phyloP scores from a whole-genome alignment of 37 sponge, comb jelly and placozoan species.

The Geodia barretti region DNA sequence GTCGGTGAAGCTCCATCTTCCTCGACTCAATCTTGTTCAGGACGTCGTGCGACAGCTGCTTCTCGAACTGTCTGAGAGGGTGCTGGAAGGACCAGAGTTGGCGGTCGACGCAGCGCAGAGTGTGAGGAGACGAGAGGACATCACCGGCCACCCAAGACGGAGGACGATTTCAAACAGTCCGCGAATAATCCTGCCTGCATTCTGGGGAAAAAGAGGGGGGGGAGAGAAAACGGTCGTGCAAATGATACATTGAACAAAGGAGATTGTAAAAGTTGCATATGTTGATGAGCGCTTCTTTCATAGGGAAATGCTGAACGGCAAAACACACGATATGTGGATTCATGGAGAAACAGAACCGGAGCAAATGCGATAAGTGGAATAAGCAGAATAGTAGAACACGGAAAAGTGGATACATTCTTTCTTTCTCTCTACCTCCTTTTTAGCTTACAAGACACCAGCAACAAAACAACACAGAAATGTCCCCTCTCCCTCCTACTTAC shows the following conservation, averaged over 20 bases:
- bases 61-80: constrained; percentile 88
- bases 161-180: constrained; percentile 95
- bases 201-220: constrained; percentile 64
- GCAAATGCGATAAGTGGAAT: too few relatives aligned
- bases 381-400: too few relatives aligned
- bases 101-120: constrained; percentile 83
- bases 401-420: not conserved
- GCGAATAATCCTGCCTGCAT: constrained; percentile 86
- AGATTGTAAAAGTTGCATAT: too few relatives aligned
- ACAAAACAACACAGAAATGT: too few relatives aligned
- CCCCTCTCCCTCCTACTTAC: not conserved
- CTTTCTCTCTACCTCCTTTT: not conserved
- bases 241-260: too few relatives aligned
- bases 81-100: constrained; percentile 89
- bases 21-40: constrained; percentile 64
- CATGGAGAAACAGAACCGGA: too few relatives aligned
- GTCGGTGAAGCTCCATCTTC: constrained; percentile 56
- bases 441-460: too few relatives aligned
- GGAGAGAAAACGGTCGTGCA: too few relatives aligned
- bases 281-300: too few relatives aligned
- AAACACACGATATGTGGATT: too few relatives aligned
- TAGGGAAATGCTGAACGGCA: too few relatives aligned
- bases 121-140: constrained; percentile 70
- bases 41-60: constrained; percentile 53
- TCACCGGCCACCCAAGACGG: constrained; percentile 68